Percentiles rank a stretch among this genome's conserved stretches.
Evolutionary conservation across 1,140 invertebrate species (phyloP).

Genomic region (Brachionus angularis): DNA sequence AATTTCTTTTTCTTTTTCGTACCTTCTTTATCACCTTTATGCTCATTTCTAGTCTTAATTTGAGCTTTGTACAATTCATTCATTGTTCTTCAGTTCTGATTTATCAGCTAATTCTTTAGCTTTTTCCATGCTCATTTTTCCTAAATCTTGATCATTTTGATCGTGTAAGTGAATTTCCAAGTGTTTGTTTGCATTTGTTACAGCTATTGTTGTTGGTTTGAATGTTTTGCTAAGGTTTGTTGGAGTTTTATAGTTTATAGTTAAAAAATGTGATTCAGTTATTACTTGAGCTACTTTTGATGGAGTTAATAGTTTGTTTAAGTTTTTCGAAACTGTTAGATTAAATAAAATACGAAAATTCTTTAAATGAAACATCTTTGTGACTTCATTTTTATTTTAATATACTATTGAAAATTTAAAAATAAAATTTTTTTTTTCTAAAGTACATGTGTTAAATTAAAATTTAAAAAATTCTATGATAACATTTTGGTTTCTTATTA

Average conservation of each 20-base stretch:
- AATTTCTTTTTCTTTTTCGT: conserved; percentile 33
- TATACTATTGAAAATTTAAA: no score
- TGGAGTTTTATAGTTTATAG: conserved; percentile 33
- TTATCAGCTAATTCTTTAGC: conserved; percentile 18
- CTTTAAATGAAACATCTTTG: no score
- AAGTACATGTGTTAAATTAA: no score
- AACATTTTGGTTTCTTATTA: no score
- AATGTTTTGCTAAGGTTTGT: conserved; percentile 23
- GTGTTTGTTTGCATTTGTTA: conserved; percentile 39
- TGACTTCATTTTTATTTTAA: no score
- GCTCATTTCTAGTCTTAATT: not conserved
- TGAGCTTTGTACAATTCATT: conserved; percentile 35
- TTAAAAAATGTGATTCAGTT: no score
- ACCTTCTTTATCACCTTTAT: conserved; percentile 11
- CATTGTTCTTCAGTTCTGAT: conserved; percentile 5
- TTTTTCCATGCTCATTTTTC: not conserved
- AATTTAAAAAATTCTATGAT: no score
- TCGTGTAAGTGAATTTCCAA: not conserved
- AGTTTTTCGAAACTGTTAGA: no score
- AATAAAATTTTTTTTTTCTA: no score
- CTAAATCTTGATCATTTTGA: not conserved
- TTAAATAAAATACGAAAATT: no score
- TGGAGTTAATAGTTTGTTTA: no score
- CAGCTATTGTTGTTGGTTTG: conserved; percentile 32
- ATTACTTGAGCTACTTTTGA: no score